Percentiles rank a stretch among this genome's conserved stretches.
Evolutionary conservation across 2,113 vertebrate genomes (phyloP).

Genomic region (Thinocorus orbignyianus): DNA sequence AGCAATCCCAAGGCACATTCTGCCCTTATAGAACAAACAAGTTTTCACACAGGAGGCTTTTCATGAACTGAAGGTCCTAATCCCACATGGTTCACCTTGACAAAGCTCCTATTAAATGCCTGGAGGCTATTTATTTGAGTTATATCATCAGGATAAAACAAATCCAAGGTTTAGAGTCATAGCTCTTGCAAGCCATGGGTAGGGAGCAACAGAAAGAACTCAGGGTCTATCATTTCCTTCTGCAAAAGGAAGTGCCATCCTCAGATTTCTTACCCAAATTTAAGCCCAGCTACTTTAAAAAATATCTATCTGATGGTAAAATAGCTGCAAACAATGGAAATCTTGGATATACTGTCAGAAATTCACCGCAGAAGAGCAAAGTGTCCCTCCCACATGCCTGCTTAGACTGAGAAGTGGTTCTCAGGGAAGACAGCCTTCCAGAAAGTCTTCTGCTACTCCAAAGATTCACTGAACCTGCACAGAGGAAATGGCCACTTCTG

Average conservation of each 20-base stretch:
- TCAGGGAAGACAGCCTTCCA: neutral
- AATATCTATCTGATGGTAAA: neutral
- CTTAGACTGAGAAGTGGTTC: neutral
- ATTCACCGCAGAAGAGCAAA: neutral
- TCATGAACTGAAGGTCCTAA: neutral
- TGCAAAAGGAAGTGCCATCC: neutral
- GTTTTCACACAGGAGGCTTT: neutral
- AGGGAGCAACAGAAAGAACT: neutral
- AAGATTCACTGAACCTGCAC: neutral
- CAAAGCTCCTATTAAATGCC: neutral
- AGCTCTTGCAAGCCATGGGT: neutral
- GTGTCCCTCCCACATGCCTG: neutral
- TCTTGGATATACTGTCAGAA: neutral
- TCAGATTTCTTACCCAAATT: neutral
- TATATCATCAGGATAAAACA: neutral
- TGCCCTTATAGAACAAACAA: neutral
- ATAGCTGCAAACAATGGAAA: neutral
- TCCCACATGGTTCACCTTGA: neutral
- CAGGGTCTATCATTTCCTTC: neutral
- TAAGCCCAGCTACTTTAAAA: neutral
- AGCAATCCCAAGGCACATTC: neutral
- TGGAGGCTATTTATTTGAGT: neutral
- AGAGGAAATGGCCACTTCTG: neutral
- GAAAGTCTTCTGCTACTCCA: neutral
- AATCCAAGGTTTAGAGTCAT: neutral